Evolutionary conservation across 2,797 vertebrate genomes (phyloP).

Genomic region (Tenualosa ilisha): DNA sequence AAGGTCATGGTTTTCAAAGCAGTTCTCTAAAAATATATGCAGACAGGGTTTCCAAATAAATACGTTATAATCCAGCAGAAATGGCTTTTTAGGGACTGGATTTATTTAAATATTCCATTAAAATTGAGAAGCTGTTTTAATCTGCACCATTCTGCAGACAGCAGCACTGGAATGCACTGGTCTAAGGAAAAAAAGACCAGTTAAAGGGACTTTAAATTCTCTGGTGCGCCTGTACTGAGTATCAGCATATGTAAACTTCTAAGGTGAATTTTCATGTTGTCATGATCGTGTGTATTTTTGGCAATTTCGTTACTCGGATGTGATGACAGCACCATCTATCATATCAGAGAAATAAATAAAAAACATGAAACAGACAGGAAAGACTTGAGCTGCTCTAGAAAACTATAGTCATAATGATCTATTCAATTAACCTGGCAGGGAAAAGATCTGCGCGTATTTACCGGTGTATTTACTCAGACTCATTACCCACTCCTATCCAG

Average conservation of each 20-base stretch:
- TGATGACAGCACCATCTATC: neutral
- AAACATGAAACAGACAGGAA: neutral
- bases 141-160: neutral
- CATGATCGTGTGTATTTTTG: neutral
- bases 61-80: neutral
- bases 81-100: neutral
- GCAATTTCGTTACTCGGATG: neutral
- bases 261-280: neutral
- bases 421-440: neutral
- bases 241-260: neutral
- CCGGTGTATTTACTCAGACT: neutral
- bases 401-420: neutral
- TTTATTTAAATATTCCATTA: constrained; percentile 13
- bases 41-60: neutral
- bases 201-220: neutral
- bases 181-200: neutral
- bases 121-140: neutral
- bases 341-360: neutral
- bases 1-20: constrained; percentile 9
- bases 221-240: neutral
- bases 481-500: neutral
- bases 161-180: neutral
- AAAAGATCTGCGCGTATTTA: constrained; percentile 8
- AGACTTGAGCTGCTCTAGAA: neutral
- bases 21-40: neutral